Conservation (phyloP, 2,888 invertebrate genomes). For the Latrodectus elegans region DNA sequence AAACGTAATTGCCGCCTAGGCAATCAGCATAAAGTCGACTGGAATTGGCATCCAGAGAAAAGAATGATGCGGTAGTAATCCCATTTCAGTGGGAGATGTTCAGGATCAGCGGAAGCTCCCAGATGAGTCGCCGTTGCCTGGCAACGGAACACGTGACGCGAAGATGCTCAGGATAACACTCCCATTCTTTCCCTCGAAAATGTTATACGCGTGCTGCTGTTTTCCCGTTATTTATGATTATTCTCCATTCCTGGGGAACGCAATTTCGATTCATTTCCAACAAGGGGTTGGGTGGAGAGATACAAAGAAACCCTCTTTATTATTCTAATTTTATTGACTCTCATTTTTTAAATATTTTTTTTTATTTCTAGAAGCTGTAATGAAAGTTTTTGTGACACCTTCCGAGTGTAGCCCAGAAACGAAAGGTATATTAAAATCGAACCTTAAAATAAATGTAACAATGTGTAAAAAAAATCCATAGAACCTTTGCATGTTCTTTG, state of each 20-base stretch:
- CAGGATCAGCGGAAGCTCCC: slow-evolving; percentile 7
- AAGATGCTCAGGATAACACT: slow-evolving; percentile 18
- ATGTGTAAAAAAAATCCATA: no score
- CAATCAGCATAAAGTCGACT: slow-evolving; percentile 2
- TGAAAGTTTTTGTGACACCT: no score
- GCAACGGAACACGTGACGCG: slow-evolving; percentile 38
- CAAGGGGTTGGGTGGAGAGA: not conserved
- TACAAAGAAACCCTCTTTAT: not conserved
- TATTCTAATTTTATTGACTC: slow-evolving; percentile 1
- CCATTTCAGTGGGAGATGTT: not conserved
- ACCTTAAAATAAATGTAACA: no score
- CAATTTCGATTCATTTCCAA: slow-evolving; percentile 48
- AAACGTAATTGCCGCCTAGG: not conserved
- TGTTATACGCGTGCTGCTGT: not conserved
- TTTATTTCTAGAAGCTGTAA: no score
- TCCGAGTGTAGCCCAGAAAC: no score
- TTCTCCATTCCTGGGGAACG: slow-evolving; percentile 17
- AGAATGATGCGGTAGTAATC: not conserved
- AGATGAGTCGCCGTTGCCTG: slow-evolving; percentile 27
- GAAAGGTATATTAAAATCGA: no score
- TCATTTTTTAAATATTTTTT: not conserved
- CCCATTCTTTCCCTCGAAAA: not conserved
- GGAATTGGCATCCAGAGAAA: slow-evolving; percentile 1
- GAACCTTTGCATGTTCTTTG: no score
- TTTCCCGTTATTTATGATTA: slow-evolving; percentile 40